Evolutionary conservation across 1,140 invertebrate genomes (phyloP).

Genomic region (Tetragnatha versicolor): DNA sequence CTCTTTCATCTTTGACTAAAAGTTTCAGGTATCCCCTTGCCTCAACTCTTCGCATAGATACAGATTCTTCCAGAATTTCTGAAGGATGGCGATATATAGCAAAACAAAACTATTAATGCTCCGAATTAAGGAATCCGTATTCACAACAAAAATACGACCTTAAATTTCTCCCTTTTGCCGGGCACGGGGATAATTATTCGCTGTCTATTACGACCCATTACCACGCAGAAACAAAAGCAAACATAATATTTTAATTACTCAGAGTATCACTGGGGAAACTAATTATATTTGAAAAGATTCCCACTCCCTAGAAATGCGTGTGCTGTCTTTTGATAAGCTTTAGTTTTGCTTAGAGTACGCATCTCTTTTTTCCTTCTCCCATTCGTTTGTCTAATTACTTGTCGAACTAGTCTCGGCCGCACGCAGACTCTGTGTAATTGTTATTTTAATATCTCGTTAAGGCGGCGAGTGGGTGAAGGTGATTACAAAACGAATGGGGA

Average conservation of each 20-base stretch:
- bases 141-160: no score
- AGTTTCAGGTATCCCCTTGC: no score
- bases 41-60: no score
- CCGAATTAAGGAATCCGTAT: no score
- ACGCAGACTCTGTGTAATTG: slow-evolving; percentile 1
- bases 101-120: no score
- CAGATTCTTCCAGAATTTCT: no score
- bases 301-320: slow-evolving; percentile 7
- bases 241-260: neutral
- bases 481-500: slow-evolving; percentile 1
- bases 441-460: slow-evolving; percentile 2
- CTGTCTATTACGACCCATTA: neutral
- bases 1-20: no score
- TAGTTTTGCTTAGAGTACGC: neutral
- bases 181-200: neutral
- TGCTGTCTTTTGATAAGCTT: slow-evolving; percentile 36
- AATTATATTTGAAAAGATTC: slow-evolving; percentile 35
- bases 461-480: neutral
- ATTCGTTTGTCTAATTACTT: slow-evolving; percentile 4
- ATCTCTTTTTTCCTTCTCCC: neutral
- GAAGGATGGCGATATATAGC: no score
- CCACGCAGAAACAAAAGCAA: slow-evolving; percentile 1
- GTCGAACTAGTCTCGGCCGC: neutral
- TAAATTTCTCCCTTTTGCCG: no score
- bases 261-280: slow-evolving; percentile 13